Base-by-base conservation (phyloP, 2,797 vertebrate genomes). In the Dryobates pubescens region DNA sequence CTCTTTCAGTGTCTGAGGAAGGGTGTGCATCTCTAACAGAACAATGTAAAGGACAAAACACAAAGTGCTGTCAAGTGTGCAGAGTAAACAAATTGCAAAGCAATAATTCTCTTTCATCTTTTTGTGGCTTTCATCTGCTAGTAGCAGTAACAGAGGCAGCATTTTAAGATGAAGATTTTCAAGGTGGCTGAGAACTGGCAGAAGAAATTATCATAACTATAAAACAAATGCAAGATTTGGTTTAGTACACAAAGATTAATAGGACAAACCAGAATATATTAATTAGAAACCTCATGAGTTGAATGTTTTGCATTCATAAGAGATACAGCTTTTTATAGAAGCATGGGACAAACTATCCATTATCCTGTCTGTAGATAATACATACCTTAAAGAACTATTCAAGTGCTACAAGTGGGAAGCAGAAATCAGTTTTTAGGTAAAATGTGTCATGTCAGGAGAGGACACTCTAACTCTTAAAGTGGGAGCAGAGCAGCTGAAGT, bases 61-160 rank as follows among this genome's bases (percentile, higher is more conserved):
- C 77, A 89, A 94, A 96, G 95, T 83, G 26, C 87, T 89, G 68
- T 96, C 77, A 86, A 91, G 68, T 86, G 51, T 72, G 56, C 9
- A 10, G 92, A 69, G 36, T 96, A 96, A 96, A 96, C 93, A 96
- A 61, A 92, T 89, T 86, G 77, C 53, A 43, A 83, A 94, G 67
- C 73, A 78, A 73, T 93, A 81, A 92, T 89, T 89, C 87, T 89
- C 92, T 96, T 96, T 95, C 86, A 93, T 96, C 93, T 94, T 95
- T 75, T 78, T 38, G 49, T 83, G 70, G 67, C 88, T 94, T 93
- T 95, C 76, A 92, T 95, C 90, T 7, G 7, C 41, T 56, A n/a
- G 45, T 59, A 53, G 56, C 41, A 20, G 38, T 88, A 68, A 86
- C 67, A 64, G 57, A 83, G 41, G 16, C 12, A 61, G 23, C 3